Percentiles rank a stretch among this genome's conserved stretches.
Conservation (phyloP, 2,888 invertebrate genomes). For the Vannuccia rotundouncinata region DNA sequence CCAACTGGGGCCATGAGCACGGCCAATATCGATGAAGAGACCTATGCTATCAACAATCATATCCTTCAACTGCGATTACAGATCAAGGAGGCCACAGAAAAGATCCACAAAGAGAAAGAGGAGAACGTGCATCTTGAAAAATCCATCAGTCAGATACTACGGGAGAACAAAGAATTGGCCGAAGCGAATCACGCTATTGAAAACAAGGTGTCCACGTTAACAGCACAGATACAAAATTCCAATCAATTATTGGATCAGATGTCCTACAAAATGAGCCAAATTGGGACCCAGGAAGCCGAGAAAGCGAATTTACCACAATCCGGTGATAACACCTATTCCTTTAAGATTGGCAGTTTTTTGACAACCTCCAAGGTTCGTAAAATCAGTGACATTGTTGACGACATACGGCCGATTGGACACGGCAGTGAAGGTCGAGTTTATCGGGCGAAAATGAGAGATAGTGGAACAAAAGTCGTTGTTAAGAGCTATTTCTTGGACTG, state of each 20-base stretch:
- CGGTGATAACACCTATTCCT: background rate
- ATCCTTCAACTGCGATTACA: background rate
- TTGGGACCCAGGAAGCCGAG: background rate
- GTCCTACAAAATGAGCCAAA: background rate
- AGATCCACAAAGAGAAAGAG: background rate
- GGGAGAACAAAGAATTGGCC: background rate
- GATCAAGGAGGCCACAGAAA: background rate
- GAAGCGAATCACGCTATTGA: background rate
- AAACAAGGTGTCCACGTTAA: background rate
- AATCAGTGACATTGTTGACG: constrained; percentile 28
- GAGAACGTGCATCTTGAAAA: background rate
- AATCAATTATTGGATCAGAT: background rate
- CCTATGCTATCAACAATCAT: background rate
- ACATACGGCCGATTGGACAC: constrained; percentile 29
- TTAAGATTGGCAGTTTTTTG: background rate
- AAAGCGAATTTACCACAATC: background rate
- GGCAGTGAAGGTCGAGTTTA: constrained; percentile 33
- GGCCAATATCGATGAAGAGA: background rate
- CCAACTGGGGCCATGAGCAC: background rate
- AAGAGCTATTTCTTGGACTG: constrained; percentile 36
- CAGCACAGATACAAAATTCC: background rate
- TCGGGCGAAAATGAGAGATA: constrained; percentile 25
- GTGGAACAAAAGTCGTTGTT: constrained; percentile 21
- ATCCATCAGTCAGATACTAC: background rate
- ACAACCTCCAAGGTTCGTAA: constrained; percentile 4